Conservation (phyloP, 1,140 invertebrate genomes). For the Euwallacea fornicatus region DNA sequence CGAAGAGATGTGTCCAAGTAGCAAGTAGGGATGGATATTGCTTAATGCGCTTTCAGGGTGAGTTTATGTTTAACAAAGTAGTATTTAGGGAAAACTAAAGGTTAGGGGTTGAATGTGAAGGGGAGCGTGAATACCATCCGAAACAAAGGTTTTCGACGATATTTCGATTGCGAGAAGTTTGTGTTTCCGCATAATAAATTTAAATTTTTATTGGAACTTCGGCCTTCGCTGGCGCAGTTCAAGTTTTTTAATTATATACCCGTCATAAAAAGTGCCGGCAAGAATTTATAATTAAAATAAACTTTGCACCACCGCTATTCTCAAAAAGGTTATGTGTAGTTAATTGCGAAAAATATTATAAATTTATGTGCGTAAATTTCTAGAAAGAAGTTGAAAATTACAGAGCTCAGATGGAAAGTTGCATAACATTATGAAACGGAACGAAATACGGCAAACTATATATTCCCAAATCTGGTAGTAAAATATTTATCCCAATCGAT, state of each 20-base stretch:
- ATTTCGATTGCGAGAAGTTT: slow-evolving; percentile 2
- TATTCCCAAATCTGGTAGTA: no score
- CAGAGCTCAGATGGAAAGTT: no score
- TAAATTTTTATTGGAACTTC: slow-evolving; percentile 3
- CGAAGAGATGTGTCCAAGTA: no score
- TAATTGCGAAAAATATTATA: slow-evolving; percentile 1
- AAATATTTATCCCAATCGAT: no score
- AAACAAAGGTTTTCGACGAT: not conserved
- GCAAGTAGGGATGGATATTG: no score
- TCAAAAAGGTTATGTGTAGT: slow-evolving; percentile 2
- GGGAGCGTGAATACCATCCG: not conserved
- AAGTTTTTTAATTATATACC: slow-evolving; percentile 1
- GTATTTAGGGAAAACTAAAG: not conserved
- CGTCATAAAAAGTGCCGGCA: not conserved
- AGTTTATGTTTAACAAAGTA: no score
- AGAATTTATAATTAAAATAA: slow-evolving; percentile 8
- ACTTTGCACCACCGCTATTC: not conserved
- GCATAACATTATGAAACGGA: no score
- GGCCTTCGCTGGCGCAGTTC: not conserved
- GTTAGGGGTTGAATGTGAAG: not conserved
- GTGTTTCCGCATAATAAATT: slow-evolving; percentile 4
- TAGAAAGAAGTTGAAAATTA: no score
- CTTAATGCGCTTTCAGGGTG: no score
- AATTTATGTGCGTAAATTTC: no score
- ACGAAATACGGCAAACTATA: no score